Evolutionary conservation across 2,888 invertebrate species (phyloP).

Genomic region (Trachelus iudaicus): DNA sequence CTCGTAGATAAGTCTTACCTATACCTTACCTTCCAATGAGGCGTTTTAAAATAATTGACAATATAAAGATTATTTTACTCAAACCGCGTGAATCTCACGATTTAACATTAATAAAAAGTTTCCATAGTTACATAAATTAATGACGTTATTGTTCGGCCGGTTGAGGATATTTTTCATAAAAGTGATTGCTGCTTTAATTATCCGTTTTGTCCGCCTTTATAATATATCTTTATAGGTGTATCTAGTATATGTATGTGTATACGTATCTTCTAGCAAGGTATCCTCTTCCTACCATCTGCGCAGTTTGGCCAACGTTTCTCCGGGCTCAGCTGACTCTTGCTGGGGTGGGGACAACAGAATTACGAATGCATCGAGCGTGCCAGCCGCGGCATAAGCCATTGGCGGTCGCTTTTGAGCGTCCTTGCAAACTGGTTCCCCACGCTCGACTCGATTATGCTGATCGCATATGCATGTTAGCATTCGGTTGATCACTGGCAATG

Average conservation of each 20-base stretch:
- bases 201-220: background rate
- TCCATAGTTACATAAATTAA: background rate
- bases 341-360: conserved; percentile 38
- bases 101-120: background rate
- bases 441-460: conserved; percentile 63
- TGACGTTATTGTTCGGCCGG: background rate
- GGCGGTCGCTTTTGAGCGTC: conserved; percentile 57
- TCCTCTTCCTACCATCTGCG: conserved; percentile 15
- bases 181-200: background rate
- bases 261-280: background rate
- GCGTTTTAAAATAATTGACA: background rate
- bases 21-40: background rate
- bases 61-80: background rate
- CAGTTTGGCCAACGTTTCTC: conserved; percentile 13
- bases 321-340: conserved; percentile 42
- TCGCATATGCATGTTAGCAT: conserved; percentile 55
- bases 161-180: background rate
- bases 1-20: background rate
- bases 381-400: conserved; percentile 44
- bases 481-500: conserved; percentile 44
- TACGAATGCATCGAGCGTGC: conserved; percentile 55
- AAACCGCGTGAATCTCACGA: background rate
- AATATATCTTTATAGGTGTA: background rate
- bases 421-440: conserved; percentile 64
- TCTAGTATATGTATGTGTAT: background rate